Percentiles rank a stretch among this genome's conserved stretches.
Evolutionary conservation across 2,888 invertebrate species (phyloP).

Genomic region (Bedellia somnulentella): DNA sequence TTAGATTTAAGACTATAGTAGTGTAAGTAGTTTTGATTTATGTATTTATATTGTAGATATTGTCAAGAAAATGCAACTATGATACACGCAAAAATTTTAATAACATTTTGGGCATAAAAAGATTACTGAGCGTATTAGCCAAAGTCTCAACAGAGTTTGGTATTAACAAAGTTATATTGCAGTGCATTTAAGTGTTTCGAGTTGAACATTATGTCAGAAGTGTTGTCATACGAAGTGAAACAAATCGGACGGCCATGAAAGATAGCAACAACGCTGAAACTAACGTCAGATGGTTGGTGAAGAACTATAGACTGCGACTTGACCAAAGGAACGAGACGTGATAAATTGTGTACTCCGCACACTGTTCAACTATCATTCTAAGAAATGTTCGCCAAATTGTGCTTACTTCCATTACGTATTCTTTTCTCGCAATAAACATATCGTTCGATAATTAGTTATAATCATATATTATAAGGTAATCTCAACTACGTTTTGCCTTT

Average conservation of each 20-base stretch:
- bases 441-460: constrained; percentile 47
- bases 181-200: no score
- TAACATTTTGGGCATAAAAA: no score
- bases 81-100: no score
- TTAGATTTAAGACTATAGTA: no score
- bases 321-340: constrained; percentile 55
- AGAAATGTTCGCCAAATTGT: constrained; percentile 58
- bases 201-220: constrained; percentile 38
- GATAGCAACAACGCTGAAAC: constrained; percentile 34
- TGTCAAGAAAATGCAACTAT: background rate
- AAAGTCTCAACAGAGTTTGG: no score
- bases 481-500: constrained; percentile 40
- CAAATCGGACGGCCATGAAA: constrained; percentile 58
- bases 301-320: constrained; percentile 52
- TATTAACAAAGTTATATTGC: no score
- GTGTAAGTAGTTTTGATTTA: background rate
- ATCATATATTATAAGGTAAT: no score
- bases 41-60: background rate
- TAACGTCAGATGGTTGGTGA: constrained; percentile 47
- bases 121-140: no score
- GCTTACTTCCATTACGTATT: constrained; percentile 53
- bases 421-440: constrained; percentile 44
- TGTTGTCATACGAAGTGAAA: constrained; percentile 45
- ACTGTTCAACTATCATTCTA: no score
- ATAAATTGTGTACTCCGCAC: constrained; percentile 21